A percentile compares a stretch with the other conserved stretches of the same genome.
These are phyloP conservation scores for Leptodirus hochenwartii DNA, from an alignment of 2,888 invertebrate genomes.

Conservation along the genomic window DNA sequence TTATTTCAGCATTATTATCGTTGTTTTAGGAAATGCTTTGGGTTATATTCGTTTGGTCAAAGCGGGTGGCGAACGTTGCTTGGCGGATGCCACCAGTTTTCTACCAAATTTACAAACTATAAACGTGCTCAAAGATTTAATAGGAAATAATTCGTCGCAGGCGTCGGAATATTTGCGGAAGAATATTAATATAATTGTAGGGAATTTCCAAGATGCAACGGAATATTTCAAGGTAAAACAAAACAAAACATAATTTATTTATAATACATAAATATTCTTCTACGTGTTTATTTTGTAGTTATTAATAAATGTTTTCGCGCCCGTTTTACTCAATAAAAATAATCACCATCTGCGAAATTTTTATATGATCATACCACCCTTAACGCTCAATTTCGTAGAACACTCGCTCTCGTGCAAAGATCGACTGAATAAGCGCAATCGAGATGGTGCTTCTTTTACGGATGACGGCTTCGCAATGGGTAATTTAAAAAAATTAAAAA, in stretches of 20 bases:
- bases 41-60: slow-evolving; percentile 89
- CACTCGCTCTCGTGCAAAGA: slow-evolving; percentile 84
- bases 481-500: slow-evolving; percentile 17
- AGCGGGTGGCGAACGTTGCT: slow-evolving; percentile 84
- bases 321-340: slow-evolving; percentile 69
- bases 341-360: slow-evolving; percentile 84
- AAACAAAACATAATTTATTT: neutral
- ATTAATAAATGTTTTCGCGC: slow-evolving; percentile 81
- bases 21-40: slow-evolving; percentile 59
- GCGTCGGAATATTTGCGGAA: slow-evolving; percentile 58
- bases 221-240: slow-evolving; percentile 17
- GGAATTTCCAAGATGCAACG: slow-evolving; percentile 33
- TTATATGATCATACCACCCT: slow-evolving; percentile 80
- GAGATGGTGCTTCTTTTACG: slow-evolving; percentile 76
- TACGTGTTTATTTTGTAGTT: slow-evolving; percentile 31
- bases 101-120: slow-evolving; percentile 56
- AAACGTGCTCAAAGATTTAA: slow-evolving; percentile 38
- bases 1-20: slow-evolving; percentile 5
- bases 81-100: slow-evolving; percentile 79
- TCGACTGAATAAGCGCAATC: slow-evolving; percentile 79
- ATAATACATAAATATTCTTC: slow-evolving; percentile 16
- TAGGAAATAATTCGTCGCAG: slow-evolving; percentile 38
- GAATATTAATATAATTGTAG: slow-evolving; percentile 57
- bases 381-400: slow-evolving; percentile 89
- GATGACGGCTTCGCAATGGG: slow-evolving; percentile 99